Evolutionary conservation across 1,140 invertebrate genomes (phyloP).

Genomic region (Drosophila jambulina): DNA sequence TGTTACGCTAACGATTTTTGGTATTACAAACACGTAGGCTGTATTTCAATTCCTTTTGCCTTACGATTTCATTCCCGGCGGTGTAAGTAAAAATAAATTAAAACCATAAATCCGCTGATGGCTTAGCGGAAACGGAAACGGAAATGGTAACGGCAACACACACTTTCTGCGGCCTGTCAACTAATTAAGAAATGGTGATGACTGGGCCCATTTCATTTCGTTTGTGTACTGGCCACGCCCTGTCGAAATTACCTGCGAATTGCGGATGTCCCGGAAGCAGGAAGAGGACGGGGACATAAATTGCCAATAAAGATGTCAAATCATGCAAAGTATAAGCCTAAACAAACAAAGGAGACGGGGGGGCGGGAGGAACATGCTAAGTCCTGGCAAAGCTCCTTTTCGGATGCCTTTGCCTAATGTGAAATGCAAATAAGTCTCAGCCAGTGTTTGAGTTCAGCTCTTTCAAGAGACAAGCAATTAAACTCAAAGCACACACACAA

Average conservation of each 20-base stretch:
- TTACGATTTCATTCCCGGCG: slow-evolving; percentile 21
- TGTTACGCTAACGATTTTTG: slow-evolving; percentile 42
- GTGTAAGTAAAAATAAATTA: slow-evolving; percentile 66
- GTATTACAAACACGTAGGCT: slow-evolving; percentile 73
- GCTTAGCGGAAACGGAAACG: neutral
- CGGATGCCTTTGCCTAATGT: slow-evolving; percentile 60
- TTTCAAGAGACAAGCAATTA: slow-evolving; percentile 61
- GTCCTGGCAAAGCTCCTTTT: slow-evolving; percentile 60
- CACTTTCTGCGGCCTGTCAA: slow-evolving; percentile 42
- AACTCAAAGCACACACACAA: slow-evolving; percentile 23
- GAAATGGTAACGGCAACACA: slow-evolving; percentile 4
- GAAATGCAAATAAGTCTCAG: slow-evolving; percentile 61
- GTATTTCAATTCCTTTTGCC: slow-evolving; percentile 41
- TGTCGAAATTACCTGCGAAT: slow-evolving; percentile 48
- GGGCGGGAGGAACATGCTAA: slow-evolving; percentile 35
- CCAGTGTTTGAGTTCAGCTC: slow-evolving; percentile 24
- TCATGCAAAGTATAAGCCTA: slow-evolving; percentile 63
- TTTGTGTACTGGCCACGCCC: slow-evolving; percentile 45
- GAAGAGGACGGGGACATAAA: slow-evolving; percentile 41
- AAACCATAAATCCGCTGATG: slow-evolving; percentile 48
- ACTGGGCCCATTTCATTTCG: slow-evolving; percentile 29
- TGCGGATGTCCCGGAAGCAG: slow-evolving; percentile 9
- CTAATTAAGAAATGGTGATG: slow-evolving; percentile 73
- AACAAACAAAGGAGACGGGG: slow-evolving; percentile 33
- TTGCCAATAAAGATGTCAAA: slow-evolving; percentile 76